Conservation (phyloP, 2,888 invertebrate genomes). For the Pachliopta kotzebuea region DNA sequence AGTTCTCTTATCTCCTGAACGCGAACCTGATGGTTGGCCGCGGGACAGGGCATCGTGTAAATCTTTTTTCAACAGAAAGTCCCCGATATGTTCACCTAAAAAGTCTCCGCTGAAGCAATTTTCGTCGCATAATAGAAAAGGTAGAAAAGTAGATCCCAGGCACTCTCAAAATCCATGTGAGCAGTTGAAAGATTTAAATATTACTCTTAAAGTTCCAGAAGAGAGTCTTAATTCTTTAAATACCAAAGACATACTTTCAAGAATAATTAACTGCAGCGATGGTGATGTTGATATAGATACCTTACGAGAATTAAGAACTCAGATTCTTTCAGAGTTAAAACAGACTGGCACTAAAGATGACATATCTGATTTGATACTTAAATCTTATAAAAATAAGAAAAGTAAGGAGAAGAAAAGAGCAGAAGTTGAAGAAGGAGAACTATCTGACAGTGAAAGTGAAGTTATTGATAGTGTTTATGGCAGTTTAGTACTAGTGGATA, state of each 20-base stretch:
- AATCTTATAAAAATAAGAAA: conserved; percentile 58
- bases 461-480: conserved; percentile 68
- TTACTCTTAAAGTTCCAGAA: conserved; percentile 69
- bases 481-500: conserved; percentile 54
- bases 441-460: conserved; percentile 74
- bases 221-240: conserved; percentile 64
- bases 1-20: conserved; percentile 66
- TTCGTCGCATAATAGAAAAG: conserved; percentile 55
- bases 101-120: conserved; percentile 43
- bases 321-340: conserved; percentile 72
- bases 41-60: conserved; percentile 37
- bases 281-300: conserved; percentile 73
- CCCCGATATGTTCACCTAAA: conserved; percentile 51
- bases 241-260: conserved; percentile 65
- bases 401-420: conserved; percentile 38
- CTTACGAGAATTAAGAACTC: conserved; percentile 66
- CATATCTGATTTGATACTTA: conserved; percentile 68
- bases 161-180: conserved; percentile 33
- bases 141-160: conserved; percentile 55
- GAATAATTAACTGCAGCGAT: conserved; percentile 68
- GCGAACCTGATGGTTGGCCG: conserved; percentile 42
- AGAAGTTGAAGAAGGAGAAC: conserved; percentile 71
- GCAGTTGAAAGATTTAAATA: conserved; percentile 57
- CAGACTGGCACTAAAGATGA: conserved; percentile 67
- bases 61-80: conserved; percentile 53